Conservation (phyloP, 2,888 invertebrate species). For the Limnephilus marmoratus region DNA sequence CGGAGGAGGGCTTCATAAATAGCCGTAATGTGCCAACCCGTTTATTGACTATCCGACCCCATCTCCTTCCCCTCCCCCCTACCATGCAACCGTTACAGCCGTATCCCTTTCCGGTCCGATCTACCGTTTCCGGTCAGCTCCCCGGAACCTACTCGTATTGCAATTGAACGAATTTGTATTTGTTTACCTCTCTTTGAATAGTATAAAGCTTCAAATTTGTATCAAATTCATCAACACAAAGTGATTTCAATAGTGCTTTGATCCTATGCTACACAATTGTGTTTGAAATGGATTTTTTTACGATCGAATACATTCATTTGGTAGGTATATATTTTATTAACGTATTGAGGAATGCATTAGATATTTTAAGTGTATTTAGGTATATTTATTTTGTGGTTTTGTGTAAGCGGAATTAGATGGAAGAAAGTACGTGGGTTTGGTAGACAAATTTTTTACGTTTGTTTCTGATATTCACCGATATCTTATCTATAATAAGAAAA, state of each 20-base stretch:
- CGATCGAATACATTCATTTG: neutral
- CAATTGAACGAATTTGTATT: neutral
- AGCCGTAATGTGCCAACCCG: conserved; percentile 44
- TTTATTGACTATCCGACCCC: conserved; percentile 29
- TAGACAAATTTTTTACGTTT: too few relatives aligned
- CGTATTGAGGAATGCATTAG: too few relatives aligned
- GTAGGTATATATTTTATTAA: too few relatives aligned
- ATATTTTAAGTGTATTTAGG: too few relatives aligned
- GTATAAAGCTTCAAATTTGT: neutral
- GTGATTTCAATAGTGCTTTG: neutral
- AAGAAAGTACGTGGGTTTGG: too few relatives aligned
- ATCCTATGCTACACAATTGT: neutral
- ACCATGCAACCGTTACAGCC: neutral
- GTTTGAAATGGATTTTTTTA: neutral
- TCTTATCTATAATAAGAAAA: too few relatives aligned
- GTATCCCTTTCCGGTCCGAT: conserved; percentile 42
- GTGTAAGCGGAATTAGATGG: too few relatives aligned
- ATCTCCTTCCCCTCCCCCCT: neutral
- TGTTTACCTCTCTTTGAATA: conserved; percentile 4
- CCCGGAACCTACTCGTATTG: conserved; percentile 13
- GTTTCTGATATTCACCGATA: too few relatives aligned
- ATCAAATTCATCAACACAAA: neutral
- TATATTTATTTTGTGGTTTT: too few relatives aligned
- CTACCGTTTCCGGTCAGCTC: conserved; percentile 27
- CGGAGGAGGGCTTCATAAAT: conserved; percentile 8